phyloP scores from a whole-genome alignment of 1,140 invertebrate species.

The Medauroidea extradentata region DNA sequence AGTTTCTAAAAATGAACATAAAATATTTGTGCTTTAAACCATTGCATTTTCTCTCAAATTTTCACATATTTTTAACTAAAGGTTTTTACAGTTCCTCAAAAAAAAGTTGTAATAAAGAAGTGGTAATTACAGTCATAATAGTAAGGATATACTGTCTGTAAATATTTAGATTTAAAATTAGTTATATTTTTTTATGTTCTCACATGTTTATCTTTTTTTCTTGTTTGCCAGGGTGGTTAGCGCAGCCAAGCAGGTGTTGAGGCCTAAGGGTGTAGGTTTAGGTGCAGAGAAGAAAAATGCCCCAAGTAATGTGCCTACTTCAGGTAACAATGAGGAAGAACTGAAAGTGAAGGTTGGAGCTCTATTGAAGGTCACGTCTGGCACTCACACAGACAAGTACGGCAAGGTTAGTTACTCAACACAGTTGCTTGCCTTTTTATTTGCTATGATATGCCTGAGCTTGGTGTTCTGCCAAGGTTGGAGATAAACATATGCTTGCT shows the following conservation, averaged over 20 bases:
- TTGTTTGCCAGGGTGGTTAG: conserved; percentile 45
- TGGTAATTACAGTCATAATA: too few relatives aligned
- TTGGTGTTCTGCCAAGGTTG: too few relatives aligned
- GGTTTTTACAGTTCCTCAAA: too few relatives aligned
- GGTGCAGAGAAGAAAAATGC: conserved; percentile 71
- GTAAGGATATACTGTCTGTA: too few relatives aligned
- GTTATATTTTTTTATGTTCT: conserved; percentile 16
- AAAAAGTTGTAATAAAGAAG: too few relatives aligned
- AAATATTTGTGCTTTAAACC: too few relatives aligned
- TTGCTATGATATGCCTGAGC: too few relatives aligned
- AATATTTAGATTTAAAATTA: not conserved
- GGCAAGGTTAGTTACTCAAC: conserved; percentile 57
- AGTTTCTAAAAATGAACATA: too few relatives aligned
- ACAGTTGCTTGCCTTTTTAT: too few relatives aligned
- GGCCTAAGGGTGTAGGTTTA: conserved; percentile 88
- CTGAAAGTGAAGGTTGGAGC: conserved; percentile 60
- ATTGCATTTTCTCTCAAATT: too few relatives aligned
- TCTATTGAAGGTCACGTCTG: conserved; percentile 66
- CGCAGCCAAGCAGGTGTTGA: conserved; percentile 53
- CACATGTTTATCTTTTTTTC: conserved; percentile 12
- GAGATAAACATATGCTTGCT: too few relatives aligned
- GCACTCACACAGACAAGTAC: conserved; percentile 71
- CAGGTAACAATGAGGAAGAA: conserved; percentile 54
- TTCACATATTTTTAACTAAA: too few relatives aligned
- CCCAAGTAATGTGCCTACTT: conserved; percentile 38